Evolutionary conservation across 2,888 invertebrate genomes (phyloP).

Genomic region (Agonopterix alstromeriana): DNA sequence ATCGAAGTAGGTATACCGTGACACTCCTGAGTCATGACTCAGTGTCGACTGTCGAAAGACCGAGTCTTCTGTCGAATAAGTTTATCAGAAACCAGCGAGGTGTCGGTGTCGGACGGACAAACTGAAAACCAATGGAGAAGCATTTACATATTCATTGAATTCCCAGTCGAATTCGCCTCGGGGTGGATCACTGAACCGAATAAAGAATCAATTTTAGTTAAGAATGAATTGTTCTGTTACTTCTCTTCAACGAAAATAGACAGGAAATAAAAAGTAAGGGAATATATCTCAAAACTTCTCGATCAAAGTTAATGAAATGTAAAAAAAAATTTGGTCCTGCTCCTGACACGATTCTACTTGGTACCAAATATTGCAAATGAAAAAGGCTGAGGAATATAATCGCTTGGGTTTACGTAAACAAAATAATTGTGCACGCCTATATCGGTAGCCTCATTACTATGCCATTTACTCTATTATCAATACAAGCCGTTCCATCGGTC

Average conservation of each 20-base stretch:
- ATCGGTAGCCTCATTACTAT: no score
- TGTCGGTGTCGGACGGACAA: conserved; percentile 13
- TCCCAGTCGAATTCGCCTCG: conserved; percentile 9
- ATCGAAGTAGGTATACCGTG: no score
- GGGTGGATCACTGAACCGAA: conserved; percentile 15
- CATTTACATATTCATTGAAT: conserved; percentile 28
- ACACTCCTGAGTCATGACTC: no score
- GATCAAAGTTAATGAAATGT: no score
- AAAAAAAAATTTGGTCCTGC: no score
- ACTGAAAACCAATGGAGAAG: conserved; percentile 16
- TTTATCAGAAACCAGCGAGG: conserved; percentile 6
- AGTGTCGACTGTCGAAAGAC: background rate
- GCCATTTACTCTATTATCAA: no score
- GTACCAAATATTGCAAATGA: no score
- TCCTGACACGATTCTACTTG: no score
- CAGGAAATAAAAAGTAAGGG: background rate
- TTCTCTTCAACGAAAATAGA: background rate
- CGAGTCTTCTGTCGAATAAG: conserved; percentile 7
- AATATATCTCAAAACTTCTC: background rate
- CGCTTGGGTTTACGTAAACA: no score
- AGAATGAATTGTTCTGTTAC: conserved; percentile 5
- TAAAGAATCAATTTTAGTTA: conserved; percentile 11
- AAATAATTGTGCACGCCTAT: no score
- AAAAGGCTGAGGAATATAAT: no score
- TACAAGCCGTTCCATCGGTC: no score